Evolutionary conservation across 2,888 invertebrate genomes (phyloP), one percentile per base, ranked within the genome.

Genomic region (Fragum whitleyi): DNA sequence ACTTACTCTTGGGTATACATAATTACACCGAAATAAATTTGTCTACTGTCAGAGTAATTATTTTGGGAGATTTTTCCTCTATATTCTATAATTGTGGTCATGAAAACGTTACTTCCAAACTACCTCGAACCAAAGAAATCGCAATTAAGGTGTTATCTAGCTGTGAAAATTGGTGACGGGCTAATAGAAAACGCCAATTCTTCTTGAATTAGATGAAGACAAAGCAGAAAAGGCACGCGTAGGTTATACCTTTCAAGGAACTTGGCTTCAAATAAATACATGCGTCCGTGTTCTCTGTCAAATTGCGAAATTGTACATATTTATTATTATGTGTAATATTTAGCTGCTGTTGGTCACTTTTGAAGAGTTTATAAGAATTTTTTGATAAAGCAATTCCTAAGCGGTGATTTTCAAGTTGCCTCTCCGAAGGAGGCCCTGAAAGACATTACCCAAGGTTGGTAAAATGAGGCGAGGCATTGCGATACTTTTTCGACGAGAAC

Each of bases 121-220:
- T 57, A 57, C 28, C 9, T 2, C 57, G 0, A 26, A 26, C 57
- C 26, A 57, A 57, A 47, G 47, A 28, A 28, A 26, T 23, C 26
- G 57, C 57, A 57, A 57, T 62, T 62, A 32, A n/a, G 32, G n/a
- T 62, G 62, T 32, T 36, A 62, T 36, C 62, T 32, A 11, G n/a
- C 21, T 32, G 62, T 62, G 62, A 32, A 62, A 32, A 62, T 36
- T 62, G 62, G 19, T 32, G 62, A 19, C 9, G 62, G 36, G 36
- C 6, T 32, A n/a, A 32, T 32, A 32, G 62, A 62, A 32, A 32
- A 62, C 21, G 32, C n/a, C 29, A 62, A 19, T 28, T 14, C 14
- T 32, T 32, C 28, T 36, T 16, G n/a, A 62, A 32, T 36, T 6
- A 36, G 62, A 36, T 6, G 9, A 0, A 62, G 32, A 62, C 32